phyloP scores from a whole-genome alignment of 1,140 invertebrate genomes.

The Micrasema longulum region DNA sequence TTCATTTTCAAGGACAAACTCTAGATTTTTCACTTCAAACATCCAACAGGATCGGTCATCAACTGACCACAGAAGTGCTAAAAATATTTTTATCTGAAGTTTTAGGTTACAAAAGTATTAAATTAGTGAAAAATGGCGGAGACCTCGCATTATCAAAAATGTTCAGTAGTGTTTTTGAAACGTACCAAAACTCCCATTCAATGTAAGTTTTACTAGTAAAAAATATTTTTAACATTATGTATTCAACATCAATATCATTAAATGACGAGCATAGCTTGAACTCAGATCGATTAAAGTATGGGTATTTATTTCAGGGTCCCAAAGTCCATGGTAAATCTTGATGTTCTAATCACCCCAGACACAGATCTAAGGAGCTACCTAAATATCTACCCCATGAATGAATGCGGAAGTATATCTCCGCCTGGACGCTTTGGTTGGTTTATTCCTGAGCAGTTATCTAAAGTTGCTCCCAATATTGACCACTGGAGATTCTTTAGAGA shows the following conservation, averaged over 20 bases:
- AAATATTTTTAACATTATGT: too few relatives aligned
- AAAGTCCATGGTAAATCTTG: conserved; percentile 77
- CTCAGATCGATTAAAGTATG: too few relatives aligned
- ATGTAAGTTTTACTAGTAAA: conserved; percentile 24
- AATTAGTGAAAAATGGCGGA: conserved; percentile 64
- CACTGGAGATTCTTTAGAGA: conserved; percentile 69
- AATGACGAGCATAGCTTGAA: background rate
- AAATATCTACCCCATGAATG: conserved; percentile 65
- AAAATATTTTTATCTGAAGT: conserved; percentile 75
- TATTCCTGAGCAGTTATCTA: conserved; percentile 67
- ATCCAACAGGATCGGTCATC: conserved; percentile 71
- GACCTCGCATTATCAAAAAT: conserved; percentile 61
- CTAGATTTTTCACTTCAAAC: conserved; percentile 66
- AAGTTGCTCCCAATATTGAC: conserved; percentile 55
- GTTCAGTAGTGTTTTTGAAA: conserved; percentile 56
- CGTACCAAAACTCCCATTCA: conserved; percentile 41
- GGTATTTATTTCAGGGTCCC: conserved; percentile 63
- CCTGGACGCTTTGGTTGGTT: conserved; percentile 82
- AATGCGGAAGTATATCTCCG: conserved; percentile 72
- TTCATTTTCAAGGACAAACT: conserved; percentile 45
- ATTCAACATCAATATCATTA: too few relatives aligned
- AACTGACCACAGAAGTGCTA: conserved; percentile 73
- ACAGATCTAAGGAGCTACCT: conserved; percentile 64
- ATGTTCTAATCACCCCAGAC: conserved; percentile 75
- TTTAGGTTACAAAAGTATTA: conserved; percentile 72